Evolutionary conservation across 2,113 vertebrate genomes (phyloP).

Genomic region (Butorides virescens): DNA sequence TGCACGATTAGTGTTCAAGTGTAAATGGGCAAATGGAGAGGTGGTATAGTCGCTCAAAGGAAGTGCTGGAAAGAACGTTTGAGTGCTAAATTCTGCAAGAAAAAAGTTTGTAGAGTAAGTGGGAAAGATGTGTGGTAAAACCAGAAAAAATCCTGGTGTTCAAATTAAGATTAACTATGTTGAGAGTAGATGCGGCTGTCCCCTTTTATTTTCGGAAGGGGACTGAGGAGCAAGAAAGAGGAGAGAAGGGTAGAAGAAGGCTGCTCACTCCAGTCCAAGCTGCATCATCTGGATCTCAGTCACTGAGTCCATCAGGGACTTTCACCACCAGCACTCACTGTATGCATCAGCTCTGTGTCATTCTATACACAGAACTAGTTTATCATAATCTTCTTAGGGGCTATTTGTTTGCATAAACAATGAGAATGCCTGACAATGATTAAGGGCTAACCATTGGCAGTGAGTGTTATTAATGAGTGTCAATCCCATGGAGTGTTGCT

Average conservation of each 20-base stretch:
- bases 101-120: accelerated
- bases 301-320: neutral
- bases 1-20: neutral
- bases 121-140: neutral
- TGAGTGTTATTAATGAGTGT: neutral
- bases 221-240: neutral
- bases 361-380: neutral
- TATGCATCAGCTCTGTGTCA: neutral
- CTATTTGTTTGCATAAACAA: neutral
- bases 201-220: neutral
- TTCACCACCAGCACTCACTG: accelerated
- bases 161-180: neutral
- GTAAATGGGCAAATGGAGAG: neutral
- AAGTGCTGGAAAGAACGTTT: neutral
- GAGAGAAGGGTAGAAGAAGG: neutral
- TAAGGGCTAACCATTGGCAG: neutral
- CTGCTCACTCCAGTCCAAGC: accelerated
- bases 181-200: neutral
- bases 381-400: neutral
- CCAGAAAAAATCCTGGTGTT: neutral
- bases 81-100: neutral
- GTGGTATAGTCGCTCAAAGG: accelerated
- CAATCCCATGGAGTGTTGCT: neutral
- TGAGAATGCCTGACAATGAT: neutral
- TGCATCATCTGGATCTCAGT: neutral